Base-by-base conservation (phyloP, 2,113 vertebrate genomes). In the Corythornis madagascariensis region DNA sequence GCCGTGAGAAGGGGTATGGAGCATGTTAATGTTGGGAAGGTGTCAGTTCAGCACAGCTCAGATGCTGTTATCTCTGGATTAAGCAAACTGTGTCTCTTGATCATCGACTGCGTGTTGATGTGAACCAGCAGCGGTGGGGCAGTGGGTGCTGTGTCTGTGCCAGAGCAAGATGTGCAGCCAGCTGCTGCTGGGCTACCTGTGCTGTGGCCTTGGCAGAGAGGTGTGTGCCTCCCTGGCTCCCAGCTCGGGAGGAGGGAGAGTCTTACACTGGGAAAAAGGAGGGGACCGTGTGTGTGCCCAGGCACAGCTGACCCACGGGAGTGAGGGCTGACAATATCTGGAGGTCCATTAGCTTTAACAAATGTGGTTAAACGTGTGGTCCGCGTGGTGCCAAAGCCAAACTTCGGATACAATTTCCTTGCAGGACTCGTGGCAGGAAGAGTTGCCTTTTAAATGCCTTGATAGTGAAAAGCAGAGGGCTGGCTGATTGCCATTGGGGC, bases 61-160 rank as follows among this genome's bases (percentile, higher is more conserved):
- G 50, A 8, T 12, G 70, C 71, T 78, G 72, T 19, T 33, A 26
- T 64, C n/a, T 26, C 47, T 0, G 9, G 12, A 11, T 59, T 29
- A 61, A 61, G n/a, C 2, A 3, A 35, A 2, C 55, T 80, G 67
- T 20, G 26, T 8, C 74, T 50, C n/a, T 11, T 10, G 42, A 8
- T 33, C 0, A 1, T 64, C 29, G 84, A 35, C 19, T 48, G 20
- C 9, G 0, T 1, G 45, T 28, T 11, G 20, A 2, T 0, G 4
- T 8, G 64, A n/a, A 35, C 6, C 22, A 10, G 56, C 13, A 21
- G 56, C 2, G 6, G 28, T 31, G 11, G 9, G 35, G 11, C 18
- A 6, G 21, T 0, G 4, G 42, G 24, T 3, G 26, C 83, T 6
- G 9, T 20, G 13, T 18, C 21, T 3, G 21, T 40, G 65, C 33